These are phyloP conservation scores for Procavia capensis DNA, from an alignment of 2,113 vertebrate species.

Conservation along the genomic window DNA sequence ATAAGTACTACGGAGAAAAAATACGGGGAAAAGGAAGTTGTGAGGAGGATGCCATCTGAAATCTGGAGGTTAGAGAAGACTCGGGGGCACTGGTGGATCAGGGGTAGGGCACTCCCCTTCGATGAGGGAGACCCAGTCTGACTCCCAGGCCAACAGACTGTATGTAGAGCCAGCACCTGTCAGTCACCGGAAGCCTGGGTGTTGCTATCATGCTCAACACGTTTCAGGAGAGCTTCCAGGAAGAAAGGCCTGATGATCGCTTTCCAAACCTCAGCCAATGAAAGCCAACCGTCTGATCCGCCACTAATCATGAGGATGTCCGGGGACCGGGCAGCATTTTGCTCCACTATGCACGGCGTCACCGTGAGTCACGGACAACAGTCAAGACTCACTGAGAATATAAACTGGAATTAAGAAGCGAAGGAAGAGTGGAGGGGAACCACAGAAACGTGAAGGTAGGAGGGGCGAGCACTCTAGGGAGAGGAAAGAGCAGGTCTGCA, in stretches of 20 bases:
- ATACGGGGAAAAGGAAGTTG: neutral
- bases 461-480: neutral
- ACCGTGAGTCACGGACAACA: neutral
- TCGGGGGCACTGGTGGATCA: neutral
- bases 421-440: neutral
- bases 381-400: neutral
- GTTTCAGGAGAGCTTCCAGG: neutral
- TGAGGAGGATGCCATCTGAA: neutral
- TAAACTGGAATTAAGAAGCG: neutral
- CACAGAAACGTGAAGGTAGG: fast-evolving
- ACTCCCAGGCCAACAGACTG: neutral
- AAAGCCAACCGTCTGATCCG: neutral
- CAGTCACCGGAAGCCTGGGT: neutral
- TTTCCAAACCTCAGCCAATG: neutral
- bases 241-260: neutral
- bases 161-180: neutral
- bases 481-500: neutral
- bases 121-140: neutral
- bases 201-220: neutral
- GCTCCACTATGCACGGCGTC: neutral
- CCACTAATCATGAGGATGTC: neutral
- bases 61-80: neutral
- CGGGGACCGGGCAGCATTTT: neutral
- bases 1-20: neutral
- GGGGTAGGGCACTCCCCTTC: neutral